Base-by-base conservation (phyloP, 2,113 vertebrate species). In the Orthonyx spaldingii region DNA sequence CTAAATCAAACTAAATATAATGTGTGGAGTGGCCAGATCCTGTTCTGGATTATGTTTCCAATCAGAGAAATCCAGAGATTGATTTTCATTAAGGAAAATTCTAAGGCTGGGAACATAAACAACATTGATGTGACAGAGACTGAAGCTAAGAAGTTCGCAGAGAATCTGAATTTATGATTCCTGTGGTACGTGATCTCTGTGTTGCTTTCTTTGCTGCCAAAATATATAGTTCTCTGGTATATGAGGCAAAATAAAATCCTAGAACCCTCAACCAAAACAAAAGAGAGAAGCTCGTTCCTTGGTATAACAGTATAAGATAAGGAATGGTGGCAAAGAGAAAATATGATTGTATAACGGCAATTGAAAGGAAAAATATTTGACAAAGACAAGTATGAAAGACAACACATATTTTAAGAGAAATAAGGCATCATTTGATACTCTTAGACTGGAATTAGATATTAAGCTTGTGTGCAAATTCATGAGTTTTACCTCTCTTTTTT, bases 221-320 rank as follows among this genome's bases (percentile, higher is more conserved):
- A 89, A 82, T 46, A 57, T 22, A 42, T 1, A 15, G 16, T 41
- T 75, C 2, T 74, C 61, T 55, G 26, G 42, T 26, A 71, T 46
- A 83, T 2, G 4, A 14, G 78, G 22, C 10, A 63, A 39, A 94
- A 77, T 50, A 72, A 61, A 93, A 41, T 42, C 44, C 60, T 70
- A 76, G 64, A 93, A 78, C 16, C 6, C 33, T 60, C 26, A 69
- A 42, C 7, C 0, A 2, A 11, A 49, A 84, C 22, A 69, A 74
- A 59, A 4, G 22, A 53, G 37, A 39, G 24, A 84, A 59, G 7
- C 7, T 63, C 0, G 0, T 63, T 76, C 47, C 13, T 46, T 2
- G 1, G 16, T 33, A 4, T 23, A 60, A 60, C 14, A 47, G 6
- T 2, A 1, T 2, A 46, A 61, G 19, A 42, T 32, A 50, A 16